These are phyloP conservation scores for Amblyteles armatorius DNA, from an alignment of 2,888 invertebrate genomes.

Conservation along the genomic window DNA sequence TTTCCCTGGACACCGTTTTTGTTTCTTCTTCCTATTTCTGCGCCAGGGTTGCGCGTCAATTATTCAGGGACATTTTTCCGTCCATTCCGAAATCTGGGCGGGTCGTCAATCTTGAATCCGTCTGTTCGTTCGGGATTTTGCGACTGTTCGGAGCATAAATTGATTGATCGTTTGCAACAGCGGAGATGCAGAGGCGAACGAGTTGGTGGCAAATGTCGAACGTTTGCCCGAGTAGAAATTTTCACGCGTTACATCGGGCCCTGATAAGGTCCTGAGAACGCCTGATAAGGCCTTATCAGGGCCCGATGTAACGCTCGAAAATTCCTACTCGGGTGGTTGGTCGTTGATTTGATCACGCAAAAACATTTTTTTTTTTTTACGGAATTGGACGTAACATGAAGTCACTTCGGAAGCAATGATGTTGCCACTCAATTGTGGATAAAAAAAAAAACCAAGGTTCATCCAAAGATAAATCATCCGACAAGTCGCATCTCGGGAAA, in stretches of 20 bases:
- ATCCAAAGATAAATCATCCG: neutral
- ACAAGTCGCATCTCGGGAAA: neutral
- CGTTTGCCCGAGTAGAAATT: neutral
- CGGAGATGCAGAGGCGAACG: neutral
- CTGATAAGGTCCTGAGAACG: no score
- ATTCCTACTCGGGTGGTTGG: neutral
- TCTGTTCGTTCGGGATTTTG: neutral
- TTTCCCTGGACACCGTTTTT: neutral
- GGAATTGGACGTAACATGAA: neutral
- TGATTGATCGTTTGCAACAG: neutral
- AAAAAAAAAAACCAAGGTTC: neutral
- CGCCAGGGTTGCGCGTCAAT: neutral
- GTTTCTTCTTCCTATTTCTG: slow-evolving; percentile 9
- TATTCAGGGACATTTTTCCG: slow-evolving; percentile 16
- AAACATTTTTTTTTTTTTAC: neutral
- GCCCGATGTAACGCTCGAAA: no score
- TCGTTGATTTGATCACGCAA: neutral
- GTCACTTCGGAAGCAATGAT: neutral
- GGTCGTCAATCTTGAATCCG: neutral
- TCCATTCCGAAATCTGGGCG: neutral
- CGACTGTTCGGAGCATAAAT: neutral
- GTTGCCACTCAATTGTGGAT: no score
- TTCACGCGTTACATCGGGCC: no score
- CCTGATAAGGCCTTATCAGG: no score
- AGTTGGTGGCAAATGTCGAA: neutral